A percentile compares a stretch with the other conserved stretches of the same genome.
Evolutionary conservation across 2,797 vertebrate species (phyloP).

Genomic region (Poecile montanus): DNA sequence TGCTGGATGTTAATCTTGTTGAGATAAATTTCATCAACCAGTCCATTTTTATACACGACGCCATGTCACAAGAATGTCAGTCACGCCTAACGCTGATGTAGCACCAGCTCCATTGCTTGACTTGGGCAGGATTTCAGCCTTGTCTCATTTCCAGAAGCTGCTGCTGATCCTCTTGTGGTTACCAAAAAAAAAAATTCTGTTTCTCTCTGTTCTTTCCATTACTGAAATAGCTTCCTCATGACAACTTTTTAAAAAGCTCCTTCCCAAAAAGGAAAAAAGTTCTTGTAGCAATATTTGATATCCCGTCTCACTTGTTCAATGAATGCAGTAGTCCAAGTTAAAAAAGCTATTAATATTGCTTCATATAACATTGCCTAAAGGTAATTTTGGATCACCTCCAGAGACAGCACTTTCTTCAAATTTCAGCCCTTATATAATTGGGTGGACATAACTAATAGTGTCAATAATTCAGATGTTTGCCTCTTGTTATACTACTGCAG

Average conservation of each 20-base stretch:
- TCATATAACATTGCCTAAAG: not conserved
- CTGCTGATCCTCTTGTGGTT: conserved; percentile 5
- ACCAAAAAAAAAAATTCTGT: not conserved
- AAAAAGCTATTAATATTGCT: not conserved
- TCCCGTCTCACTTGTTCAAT: not conserved
- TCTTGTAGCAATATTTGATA: not conserved
- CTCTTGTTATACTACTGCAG: not conserved
- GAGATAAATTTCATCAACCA: not conserved
- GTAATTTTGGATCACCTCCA: not conserved
- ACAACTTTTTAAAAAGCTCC: conserved; percentile 1
- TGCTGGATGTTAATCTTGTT: not conserved
- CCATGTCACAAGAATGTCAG: not conserved
- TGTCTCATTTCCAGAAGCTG: not conserved
- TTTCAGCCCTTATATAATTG: not conserved
- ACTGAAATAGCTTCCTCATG: conserved; percentile 21
- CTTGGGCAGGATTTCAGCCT: not conserved
- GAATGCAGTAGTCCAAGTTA: not conserved
- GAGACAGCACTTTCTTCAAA: not conserved
- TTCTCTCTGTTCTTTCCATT: conserved; percentile 48
- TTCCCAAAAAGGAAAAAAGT: not conserved
- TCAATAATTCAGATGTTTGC: not conserved
- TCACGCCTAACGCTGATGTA: not conserved
- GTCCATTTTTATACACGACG: not conserved
- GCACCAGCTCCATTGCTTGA: not conserved
- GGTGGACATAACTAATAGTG: not conserved